These are phyloP conservation scores for Drosophila antonietae DNA, from an alignment of 2,888 invertebrate genomes.

Conservation along the genomic window DNA sequence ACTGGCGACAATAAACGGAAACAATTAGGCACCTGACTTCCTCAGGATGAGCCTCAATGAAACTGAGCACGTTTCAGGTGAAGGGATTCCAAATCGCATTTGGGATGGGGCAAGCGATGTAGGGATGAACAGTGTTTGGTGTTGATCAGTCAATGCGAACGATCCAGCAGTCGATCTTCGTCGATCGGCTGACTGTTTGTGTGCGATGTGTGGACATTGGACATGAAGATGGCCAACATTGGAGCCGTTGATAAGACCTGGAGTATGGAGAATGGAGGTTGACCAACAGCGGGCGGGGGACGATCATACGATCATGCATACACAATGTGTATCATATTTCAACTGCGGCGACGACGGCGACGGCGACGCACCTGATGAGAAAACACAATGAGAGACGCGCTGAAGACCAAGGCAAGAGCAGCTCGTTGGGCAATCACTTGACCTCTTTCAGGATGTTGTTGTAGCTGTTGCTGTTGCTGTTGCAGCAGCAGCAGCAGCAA, in stretches of 20 bases:
- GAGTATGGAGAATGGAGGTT: constrained; percentile 22
- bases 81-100: constrained; percentile 11
- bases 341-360: constrained; percentile 44
- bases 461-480: constrained; percentile 27
- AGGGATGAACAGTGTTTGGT: constrained; percentile 8
- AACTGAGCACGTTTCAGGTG: constrained; percentile 47
- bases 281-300: background rate
- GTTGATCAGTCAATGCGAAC: constrained; percentile 39
- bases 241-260: constrained; percentile 16
- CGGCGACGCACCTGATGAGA: constrained; percentile 81
- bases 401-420: constrained; percentile 27
- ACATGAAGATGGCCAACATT: constrained; percentile 27
- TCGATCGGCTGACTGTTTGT: constrained; percentile 14
- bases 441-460: constrained; percentile 83
- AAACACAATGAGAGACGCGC: constrained; percentile 77
- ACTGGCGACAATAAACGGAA: constrained; percentile 76
- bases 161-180: constrained; percentile 19
- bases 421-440: constrained; percentile 75
- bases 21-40: constrained; percentile 84
- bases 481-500: constrained; percentile 36
- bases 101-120: constrained; percentile 17
- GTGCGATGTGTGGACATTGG: constrained; percentile 39
- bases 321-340: constrained; percentile 83
- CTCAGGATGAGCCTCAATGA: constrained; percentile 79
- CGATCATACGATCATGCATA: constrained; percentile 76